phyloP scores from a whole-genome alignment of 2,888 invertebrate genomes.

The Aproaerema taeniolella region DNA sequence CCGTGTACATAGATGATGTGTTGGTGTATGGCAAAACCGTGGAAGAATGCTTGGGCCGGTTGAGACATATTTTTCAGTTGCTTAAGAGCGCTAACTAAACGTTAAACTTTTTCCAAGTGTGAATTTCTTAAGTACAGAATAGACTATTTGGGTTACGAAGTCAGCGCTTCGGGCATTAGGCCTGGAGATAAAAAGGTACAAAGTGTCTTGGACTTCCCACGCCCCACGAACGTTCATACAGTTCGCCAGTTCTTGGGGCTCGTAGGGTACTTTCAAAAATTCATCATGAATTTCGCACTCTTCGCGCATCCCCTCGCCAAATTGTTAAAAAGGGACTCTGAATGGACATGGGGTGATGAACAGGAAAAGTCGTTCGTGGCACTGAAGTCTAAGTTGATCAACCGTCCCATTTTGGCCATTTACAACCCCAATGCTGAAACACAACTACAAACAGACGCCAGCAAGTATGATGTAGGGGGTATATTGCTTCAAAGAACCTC shows the following conservation, averaged over 20 bases:
- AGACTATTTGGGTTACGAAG: conserved; percentile 11
- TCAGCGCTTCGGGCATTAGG: conserved; percentile 5
- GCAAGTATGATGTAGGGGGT: background rate
- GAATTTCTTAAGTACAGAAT: conserved; percentile 5
- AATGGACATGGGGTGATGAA: conserved; percentile 1
- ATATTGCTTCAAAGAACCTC: background rate
- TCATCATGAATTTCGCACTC: conserved; percentile 4
- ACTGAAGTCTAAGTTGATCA: background rate
- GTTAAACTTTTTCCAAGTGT: conserved; percentile 7
- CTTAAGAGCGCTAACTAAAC: background rate
- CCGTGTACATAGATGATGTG: background rate
- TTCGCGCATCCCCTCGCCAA: conserved; percentile 6
- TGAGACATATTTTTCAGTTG: background rate
- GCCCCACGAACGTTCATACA: conserved; percentile 5
- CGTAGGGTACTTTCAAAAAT: conserved; percentile 9
- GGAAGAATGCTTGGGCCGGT: background rate
- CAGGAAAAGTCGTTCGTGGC: background rate
- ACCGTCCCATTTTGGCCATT: background rate
- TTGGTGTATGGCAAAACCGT: background rate
- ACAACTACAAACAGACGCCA: conserved; percentile 28
- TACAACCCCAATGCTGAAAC: conserved; percentile 18
- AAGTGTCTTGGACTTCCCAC: conserved; percentile 7
- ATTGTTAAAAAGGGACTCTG: conserved; percentile 4
- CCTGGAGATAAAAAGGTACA: conserved; percentile 6
- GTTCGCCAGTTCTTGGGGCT: conserved; percentile 11